A percentile compares a stretch with the other conserved stretches of the same genome.
Evolutionary conservation across 2,113 vertebrate genomes (phyloP).

Genomic region (Grallaria varia): DNA sequence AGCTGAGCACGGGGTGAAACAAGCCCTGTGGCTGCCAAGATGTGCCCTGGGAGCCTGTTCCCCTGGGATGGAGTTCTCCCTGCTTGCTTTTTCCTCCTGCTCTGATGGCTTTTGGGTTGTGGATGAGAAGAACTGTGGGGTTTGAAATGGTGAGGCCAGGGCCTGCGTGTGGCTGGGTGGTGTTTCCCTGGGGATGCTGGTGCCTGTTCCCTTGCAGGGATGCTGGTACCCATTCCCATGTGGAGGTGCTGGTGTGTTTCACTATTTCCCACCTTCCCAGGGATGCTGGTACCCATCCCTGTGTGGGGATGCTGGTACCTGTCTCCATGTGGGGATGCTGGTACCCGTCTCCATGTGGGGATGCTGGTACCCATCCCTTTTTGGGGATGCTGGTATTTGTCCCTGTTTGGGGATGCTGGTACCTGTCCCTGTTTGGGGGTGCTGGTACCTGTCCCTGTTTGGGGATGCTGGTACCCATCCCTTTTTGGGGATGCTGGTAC

Average conservation of each 20-base stretch:
- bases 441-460: accelerated
- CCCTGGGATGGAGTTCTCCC: background rate
- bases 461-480: background rate
- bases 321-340: accelerated
- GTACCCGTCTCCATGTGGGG: accelerated
- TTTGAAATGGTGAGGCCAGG: background rate
- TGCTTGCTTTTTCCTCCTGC: background rate
- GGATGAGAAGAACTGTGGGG: background rate
- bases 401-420: too few species aligned
- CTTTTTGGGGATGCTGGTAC: accelerated
- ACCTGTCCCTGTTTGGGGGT: background rate
- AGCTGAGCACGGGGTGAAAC: background rate
- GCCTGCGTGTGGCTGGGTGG: background rate
- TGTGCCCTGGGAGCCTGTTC: background rate
- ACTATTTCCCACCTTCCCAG: background rate
- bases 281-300: too few species aligned
- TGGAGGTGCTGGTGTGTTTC: background rate
- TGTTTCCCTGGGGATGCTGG: background rate
- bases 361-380: background rate
- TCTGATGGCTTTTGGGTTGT: background rate
- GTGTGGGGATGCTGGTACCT: background rate
- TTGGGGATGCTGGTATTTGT: background rate
- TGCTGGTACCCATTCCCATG: background rate
- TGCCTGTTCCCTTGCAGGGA: accelerated
- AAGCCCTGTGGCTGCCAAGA: background rate